Conservation (phyloP, 2,888 invertebrate species). For the Nemapogon koenigi region DNA sequence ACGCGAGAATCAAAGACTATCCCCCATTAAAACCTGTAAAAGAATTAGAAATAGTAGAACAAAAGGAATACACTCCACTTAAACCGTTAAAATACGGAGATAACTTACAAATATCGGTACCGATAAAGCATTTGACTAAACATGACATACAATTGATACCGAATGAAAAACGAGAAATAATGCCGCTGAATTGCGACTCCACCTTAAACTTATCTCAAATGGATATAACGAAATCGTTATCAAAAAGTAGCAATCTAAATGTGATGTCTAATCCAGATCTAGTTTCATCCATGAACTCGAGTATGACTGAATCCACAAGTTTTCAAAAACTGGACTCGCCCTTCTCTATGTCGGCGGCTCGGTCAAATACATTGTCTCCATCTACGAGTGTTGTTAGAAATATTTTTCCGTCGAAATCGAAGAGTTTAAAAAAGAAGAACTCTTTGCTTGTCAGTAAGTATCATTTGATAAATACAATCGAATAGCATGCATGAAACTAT, state of each 20-base stretch:
- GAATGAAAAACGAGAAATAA: slow-evolving; percentile 30
- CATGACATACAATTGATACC: slow-evolving; percentile 43
- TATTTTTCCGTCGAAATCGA: slow-evolving; percentile 65
- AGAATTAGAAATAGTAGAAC: slow-evolving; percentile 22
- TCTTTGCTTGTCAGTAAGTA: slow-evolving; percentile 75
- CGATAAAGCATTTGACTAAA: slow-evolving; percentile 41
- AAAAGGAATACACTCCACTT: slow-evolving; percentile 37
- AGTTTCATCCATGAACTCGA: slow-evolving; percentile 10
- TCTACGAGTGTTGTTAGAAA: slow-evolving; percentile 59
- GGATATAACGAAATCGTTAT: slow-evolving; percentile 2
- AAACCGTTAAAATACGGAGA: slow-evolving; percentile 28
- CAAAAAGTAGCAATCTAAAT: slow-evolving; percentile 12
- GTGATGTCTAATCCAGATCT: slow-evolving; percentile 10
- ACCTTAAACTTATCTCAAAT: slow-evolving; percentile 3
- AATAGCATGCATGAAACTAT: too few species aligned
- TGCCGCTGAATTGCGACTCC: slow-evolving; percentile 30
- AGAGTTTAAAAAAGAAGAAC: slow-evolving; percentile 76
- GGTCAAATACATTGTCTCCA: slow-evolving; percentile 25
- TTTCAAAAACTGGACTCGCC: slow-evolving; percentile 15
- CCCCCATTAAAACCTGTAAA: slow-evolving; percentile 17
- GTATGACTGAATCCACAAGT: slow-evolving; percentile 15
- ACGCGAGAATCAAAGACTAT: slow-evolving; percentile 3
- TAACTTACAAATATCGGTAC: slow-evolving; percentile 31
- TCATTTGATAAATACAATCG: too few species aligned
- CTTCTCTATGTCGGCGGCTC: not conserved